These are phyloP conservation scores for Micropoecilia bifurca DNA, from an alignment of 2,797 vertebrate species.

Conservation along the genomic window DNA sequence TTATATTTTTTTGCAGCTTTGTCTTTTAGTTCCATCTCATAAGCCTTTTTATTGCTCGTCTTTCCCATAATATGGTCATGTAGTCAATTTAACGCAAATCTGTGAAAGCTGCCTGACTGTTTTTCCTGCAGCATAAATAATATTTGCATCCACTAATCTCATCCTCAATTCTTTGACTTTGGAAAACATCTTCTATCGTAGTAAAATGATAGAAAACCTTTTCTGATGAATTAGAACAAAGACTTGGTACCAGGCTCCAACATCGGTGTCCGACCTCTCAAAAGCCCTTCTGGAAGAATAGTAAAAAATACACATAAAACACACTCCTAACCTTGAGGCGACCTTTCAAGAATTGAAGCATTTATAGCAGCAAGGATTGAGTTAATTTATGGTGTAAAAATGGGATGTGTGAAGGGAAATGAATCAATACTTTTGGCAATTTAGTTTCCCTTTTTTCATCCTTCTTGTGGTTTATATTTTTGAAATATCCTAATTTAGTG, in stretches of 20 bases:
- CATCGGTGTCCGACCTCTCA: neutral
- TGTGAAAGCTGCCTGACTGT: neutral
- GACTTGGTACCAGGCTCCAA: neutral
- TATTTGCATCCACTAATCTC: neutral
- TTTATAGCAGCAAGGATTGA: neutral
- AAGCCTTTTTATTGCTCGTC: neutral
- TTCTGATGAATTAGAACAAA: neutral
- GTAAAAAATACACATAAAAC: neutral
- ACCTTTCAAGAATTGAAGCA: neutral
- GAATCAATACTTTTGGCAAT: neutral
- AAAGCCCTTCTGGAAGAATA: neutral
- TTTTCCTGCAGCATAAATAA: neutral
- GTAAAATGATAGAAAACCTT: neutral
- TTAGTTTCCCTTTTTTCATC: neutral
- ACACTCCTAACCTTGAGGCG: neutral
- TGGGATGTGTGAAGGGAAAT: neutral
- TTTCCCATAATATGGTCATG: neutral
- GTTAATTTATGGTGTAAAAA: neutral
- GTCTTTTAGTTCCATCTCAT: neutral
- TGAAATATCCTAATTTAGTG: neutral
- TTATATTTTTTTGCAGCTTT: neutral
- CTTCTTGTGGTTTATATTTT: neutral
- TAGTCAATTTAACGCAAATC: neutral
- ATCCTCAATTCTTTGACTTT: neutral
- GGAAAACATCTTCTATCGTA: neutral